Evolutionary conservation across 2,888 invertebrate species (phyloP), one percentile per base, ranked within the genome.

Genomic region (Nymphalis polychloros): DNA sequence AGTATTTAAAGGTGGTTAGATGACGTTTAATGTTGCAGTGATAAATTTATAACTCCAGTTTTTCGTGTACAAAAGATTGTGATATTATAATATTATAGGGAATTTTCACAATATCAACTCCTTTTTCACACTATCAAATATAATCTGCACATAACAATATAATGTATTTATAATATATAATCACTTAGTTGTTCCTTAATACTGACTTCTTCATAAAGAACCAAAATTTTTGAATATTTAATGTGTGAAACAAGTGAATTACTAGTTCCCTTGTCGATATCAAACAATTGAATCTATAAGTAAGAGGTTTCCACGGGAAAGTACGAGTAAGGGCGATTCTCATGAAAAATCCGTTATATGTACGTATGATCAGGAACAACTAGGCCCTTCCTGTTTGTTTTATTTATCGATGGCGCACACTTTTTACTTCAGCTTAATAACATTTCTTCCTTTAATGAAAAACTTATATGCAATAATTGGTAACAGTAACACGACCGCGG

Each of bases 261-360:
- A 27, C 31, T 55, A 27, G 17, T 17, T 55, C 13, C 13, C 41
- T 10, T 13, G 4, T 41, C 41, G 49, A 49, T 57, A 19, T 57
- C 19, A 8, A 31, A n/a, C 41, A 8, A 57, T 57, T 35, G 31
- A 17, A 35, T 57, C 19, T 57, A 57, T 57, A 17, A 8, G 8
- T n/a, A 8, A 2, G n/a, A 41, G 13, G 27, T 35, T 41, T 19
- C 35, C 41, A 57, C 57, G 57, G 57, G 57, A 57, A 57, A 41
- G 41, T 19, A 41, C n/a, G 41, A 41, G 19, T 41, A 60, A 53
- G 60, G 65, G 20, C 53, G 60, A 65, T 65, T 65, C 65, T 60
- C 65, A 65, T 60, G 60, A 57, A 41, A 19, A 57, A 20, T 57
- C 48, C 53, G 59, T 47, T 60, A 60, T 13, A n/a, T 35, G 10